Conservation (phyloP, 2,113 vertebrate genomes). For the Clarias gariepinus region DNA sequence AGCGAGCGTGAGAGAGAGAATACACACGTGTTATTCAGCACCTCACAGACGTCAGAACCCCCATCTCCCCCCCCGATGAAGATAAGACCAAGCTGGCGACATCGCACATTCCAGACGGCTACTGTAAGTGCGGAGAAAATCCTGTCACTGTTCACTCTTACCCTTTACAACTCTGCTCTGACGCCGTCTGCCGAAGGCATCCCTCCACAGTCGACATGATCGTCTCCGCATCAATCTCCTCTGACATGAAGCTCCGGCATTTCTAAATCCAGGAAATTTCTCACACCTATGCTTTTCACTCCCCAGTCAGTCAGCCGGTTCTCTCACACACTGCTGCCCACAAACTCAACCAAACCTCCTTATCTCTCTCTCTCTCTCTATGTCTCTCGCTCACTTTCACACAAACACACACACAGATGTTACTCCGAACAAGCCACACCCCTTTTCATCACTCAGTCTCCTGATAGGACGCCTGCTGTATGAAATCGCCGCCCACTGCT, state of each 20-base stretch:
- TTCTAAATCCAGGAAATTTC: neutral
- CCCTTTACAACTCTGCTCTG: conserved; percentile 22
- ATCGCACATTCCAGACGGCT: conserved; percentile 19
- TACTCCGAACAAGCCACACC: conserved; percentile 70
- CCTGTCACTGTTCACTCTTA: conserved; percentile 25
- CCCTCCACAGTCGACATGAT: conserved; percentile 24
- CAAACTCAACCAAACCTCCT: conserved; percentile 40
- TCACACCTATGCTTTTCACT: conserved; percentile 42
- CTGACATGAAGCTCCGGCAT: neutral
- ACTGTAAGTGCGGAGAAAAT: conserved; percentile 27
- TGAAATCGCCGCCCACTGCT: conserved; percentile 62
- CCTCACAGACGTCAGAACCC: conserved; percentile 22
- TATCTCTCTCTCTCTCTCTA: conserved; percentile 27
- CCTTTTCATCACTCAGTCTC: conserved; percentile 71
- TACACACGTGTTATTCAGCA: conserved; percentile 26
- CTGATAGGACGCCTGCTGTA: conserved; percentile 69
- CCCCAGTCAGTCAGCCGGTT: conserved; percentile 49
- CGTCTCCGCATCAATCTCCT: neutral
- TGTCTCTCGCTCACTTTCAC: conserved; percentile 60
- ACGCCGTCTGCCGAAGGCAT: conserved; percentile 22
- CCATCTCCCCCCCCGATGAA: conserved; percentile 16
- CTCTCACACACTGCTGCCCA: conserved; percentile 39
- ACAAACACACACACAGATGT: conserved; percentile 74
- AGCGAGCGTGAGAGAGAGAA: neutral
- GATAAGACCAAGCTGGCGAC: neutral